Base-by-base conservation (phyloP, 2,113 vertebrate genomes). In the Sigmodon hispidus region DNA sequence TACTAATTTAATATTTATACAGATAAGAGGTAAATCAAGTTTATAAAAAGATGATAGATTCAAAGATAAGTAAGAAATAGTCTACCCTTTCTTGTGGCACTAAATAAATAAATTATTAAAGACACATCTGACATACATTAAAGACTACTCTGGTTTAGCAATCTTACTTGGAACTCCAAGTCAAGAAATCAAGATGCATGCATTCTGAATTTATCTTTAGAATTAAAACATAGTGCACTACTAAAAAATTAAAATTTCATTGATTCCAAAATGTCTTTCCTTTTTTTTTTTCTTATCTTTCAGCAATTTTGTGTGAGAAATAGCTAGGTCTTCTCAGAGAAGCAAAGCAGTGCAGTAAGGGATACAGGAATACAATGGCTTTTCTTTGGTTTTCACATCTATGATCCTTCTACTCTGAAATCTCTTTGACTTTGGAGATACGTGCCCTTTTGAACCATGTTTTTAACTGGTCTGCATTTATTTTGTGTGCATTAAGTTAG, bases 31-130 rank as follows among this genome's bases (percentile, higher is more conserved):
- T 61, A 94, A 34, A 40, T 59, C 9, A 3, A 93, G n/a, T 61
- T 43, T 87, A 85, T 36, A 16, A 24, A 15, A 48, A 36, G 48
- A 34, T 69, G 26, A 73, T 40, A 79, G 57, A 87, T 43, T 31
- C 12, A 81, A 73, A 81, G 57, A 50, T 59, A 36, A 55, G 22
- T 40, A 50, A 72, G 12, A 87, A 55, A 93, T 52, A 65, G 61
- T 0, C 16, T 72, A 40, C 2, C n/a, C 50, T 90, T 91, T n/a
- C 87, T 79, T 95, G 43, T 57, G n/a, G 36, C 19, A 88, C 94
- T 95, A 96, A 87, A 69, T 16, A 80, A 96, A 72, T 92, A 87
- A 91, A 89, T 95, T 93, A 96, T 87, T 96, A 84, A 97, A 96
- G 83, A 79, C 6, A 26, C 11, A 87, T 61, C 63, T 96, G 81